A percentile compares a stretch with the other conserved stretches of the same genome.
Conservation (phyloP, 2,113 vertebrate species). For the Taxidea taxus region DNA sequence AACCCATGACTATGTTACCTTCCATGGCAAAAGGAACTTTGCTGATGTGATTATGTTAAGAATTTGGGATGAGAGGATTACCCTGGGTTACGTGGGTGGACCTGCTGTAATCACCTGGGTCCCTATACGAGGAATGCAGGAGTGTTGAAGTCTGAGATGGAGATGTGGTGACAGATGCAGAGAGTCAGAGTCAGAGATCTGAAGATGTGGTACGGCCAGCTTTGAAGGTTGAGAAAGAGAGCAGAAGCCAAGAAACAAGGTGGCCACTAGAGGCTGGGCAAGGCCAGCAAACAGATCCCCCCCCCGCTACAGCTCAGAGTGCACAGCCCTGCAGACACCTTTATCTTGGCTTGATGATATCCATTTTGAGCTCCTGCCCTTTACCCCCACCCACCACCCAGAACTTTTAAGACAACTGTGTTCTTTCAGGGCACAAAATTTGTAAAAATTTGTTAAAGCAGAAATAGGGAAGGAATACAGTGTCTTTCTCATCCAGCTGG, state of each 20-base stretch:
- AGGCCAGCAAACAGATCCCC: background rate
- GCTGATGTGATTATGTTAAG: background rate
- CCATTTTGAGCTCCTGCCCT: background rate
- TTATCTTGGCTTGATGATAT: background rate
- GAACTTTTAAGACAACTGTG: background rate
- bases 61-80: background rate
- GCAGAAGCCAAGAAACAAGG: background rate
- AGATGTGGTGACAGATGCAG: background rate
- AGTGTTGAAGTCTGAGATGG: background rate
- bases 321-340: rapidly evolving
- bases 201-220: background rate
- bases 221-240: background rate
- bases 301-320: background rate
- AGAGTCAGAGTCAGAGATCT: background rate
- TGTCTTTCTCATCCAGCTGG: background rate
- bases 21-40: background rate
- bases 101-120: background rate
- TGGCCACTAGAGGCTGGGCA: background rate
- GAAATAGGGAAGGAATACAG: background rate
- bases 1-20: background rate
- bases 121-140: background rate
- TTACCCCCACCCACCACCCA: background rate
- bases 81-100: background rate
- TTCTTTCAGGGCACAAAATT: background rate
- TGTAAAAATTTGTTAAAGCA: background rate